Base-by-base conservation (phyloP, 2,888 invertebrate species). In the Aspidiotus rigidus region DNA sequence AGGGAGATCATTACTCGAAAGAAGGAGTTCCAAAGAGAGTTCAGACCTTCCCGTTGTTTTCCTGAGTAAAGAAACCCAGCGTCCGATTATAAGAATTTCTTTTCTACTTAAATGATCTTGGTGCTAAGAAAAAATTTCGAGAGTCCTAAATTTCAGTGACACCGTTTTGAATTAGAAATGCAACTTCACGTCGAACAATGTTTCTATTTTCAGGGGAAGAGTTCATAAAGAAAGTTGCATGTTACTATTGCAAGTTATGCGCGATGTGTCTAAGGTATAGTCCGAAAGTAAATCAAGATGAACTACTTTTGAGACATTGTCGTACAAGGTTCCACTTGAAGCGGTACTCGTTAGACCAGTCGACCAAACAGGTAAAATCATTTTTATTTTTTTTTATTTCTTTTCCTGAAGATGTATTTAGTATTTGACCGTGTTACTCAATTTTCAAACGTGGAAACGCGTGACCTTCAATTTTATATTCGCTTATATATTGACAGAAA, bases 221-320 rank as follows among this genome's bases (percentile, higher is more conserved):
- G 73, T 88, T 86, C 75, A 86, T 90, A 61, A 87, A 87, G 75
- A 85, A 87, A 75, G 82, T 90, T 66, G 87, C 89, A 78, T 88
- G 88, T 11, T 84, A 85, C 79, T 90, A 85, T 78, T 91, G 91
- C 77, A 89, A 89, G 75, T 78, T 91, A 71, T 91, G 91, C 78
- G 85, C 86, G 75, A 83, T 86, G 76, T 89, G 88, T 78, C 78
- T 90, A 75, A 84, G 86, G 57, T 66, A 66, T n/a, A 66, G 59
- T 66, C 83, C 86, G 49, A 77, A 77, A 76, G 82, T 85, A 72
- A 82, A 83, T 49, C 67, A 71, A 72, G 84, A 86, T 70, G 82
- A 83, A 70, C 83, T 84, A 60, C 77, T 85, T 73, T 84, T 86
- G 42, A 82, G 85, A 61, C 90, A 91, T 81, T 91, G 90, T 77